Percentiles rank a stretch among this genome's conserved stretches.
Evolutionary conservation across 2,113 vertebrate genomes (phyloP).

Genomic region (Scomber colias): DNA sequence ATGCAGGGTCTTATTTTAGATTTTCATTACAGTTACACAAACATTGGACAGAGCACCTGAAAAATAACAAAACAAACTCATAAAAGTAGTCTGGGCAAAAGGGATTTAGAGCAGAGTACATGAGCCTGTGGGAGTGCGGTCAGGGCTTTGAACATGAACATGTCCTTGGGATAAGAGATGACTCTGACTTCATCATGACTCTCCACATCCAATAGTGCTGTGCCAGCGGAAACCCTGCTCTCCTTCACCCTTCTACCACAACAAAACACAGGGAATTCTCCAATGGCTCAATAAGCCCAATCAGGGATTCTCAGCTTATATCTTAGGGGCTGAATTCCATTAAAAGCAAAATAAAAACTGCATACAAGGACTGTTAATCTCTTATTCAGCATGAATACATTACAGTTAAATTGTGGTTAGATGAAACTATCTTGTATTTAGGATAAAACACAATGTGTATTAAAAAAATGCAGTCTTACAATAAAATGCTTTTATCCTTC

Average conservation of each 20-base stretch:
- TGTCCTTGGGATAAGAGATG: constrained; percentile 67
- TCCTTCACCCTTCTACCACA: constrained; percentile 34
- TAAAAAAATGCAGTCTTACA: background rate
- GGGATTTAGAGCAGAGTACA: constrained; percentile 20
- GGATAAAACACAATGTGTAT: constrained; percentile 19
- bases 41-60: constrained; percentile 23
- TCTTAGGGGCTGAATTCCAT: constrained; percentile 60
- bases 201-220: constrained; percentile 62
- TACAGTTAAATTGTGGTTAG: constrained; percentile 32
- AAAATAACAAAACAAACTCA: constrained; percentile 36
- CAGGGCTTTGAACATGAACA: constrained; percentile 50
- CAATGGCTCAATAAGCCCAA: constrained; percentile 44
- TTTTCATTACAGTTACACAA: constrained; percentile 22
- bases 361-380: constrained; percentile 27
- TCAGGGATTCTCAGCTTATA: constrained; percentile 40
- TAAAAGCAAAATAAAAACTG: constrained; percentile 39
- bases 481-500: background rate
- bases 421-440: constrained; percentile 22
- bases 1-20: background rate
- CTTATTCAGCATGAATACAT: constrained; percentile 43
- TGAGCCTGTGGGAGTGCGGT: constrained; percentile 34
- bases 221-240: constrained; percentile 50
- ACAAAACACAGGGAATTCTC: constrained; percentile 48
- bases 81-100: constrained; percentile 5
- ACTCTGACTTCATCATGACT: constrained; percentile 64